These are phyloP conservation scores for Esox niger DNA, from an alignment of 2,113 vertebrate species.

Conservation along the genomic window DNA sequence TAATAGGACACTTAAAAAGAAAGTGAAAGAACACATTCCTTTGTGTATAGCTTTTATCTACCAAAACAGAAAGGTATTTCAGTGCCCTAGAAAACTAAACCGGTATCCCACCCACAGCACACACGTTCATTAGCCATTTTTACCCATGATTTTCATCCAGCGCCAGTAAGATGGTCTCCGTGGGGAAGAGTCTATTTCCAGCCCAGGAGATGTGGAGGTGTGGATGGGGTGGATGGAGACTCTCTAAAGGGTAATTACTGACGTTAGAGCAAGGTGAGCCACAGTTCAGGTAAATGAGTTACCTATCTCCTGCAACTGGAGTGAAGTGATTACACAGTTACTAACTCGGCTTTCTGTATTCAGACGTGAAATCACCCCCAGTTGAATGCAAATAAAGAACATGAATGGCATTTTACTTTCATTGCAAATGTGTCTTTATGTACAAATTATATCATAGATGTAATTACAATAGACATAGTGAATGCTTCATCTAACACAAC, in stretches of 20 bases:
- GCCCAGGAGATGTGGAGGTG: slow-evolving; percentile 31
- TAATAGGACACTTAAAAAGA: too few species aligned
- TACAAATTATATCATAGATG: too few species aligned
- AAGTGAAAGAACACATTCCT: too few species aligned
- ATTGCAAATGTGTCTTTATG: too few species aligned
- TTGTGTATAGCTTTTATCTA: too few species aligned
- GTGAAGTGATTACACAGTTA: slow-evolving; percentile 42
- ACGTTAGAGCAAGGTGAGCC: slow-evolving; percentile 49
- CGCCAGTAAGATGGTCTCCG: slow-evolving; percentile 38
- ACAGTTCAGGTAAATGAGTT: slow-evolving; percentile 34
- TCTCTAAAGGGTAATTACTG: slow-evolving; percentile 56
- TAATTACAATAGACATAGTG: too few species aligned
- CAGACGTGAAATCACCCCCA: too few species aligned
- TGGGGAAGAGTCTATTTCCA: slow-evolving; percentile 51
- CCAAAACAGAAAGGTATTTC: too few species aligned
- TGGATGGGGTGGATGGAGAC: not conserved
- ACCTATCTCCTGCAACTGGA: slow-evolving; percentile 13
- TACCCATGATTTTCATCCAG: slow-evolving; percentile 27
- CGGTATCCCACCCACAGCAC: not conserved
- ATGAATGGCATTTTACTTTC: too few species aligned
- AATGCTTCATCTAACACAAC: too few species aligned
- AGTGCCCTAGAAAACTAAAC: too few species aligned
- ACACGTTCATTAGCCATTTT: slow-evolving; percentile 35
- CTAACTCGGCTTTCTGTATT: slow-evolving; percentile 17
- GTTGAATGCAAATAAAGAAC: too few species aligned